Conservation (phyloP, 1,140 invertebrate genomes). For the Penaeus vannamei region DNA sequence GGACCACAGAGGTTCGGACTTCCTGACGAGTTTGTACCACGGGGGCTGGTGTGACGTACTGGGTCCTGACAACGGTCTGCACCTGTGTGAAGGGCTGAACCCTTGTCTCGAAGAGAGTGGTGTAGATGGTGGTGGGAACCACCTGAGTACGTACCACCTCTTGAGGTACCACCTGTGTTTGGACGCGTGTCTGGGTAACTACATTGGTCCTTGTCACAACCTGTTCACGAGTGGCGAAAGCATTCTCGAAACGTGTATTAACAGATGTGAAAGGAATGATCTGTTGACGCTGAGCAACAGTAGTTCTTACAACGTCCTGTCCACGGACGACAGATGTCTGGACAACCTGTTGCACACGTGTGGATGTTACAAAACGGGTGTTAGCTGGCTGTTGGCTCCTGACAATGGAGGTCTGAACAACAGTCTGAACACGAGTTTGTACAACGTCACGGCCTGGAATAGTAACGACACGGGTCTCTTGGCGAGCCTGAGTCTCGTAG, state of each 20-base stretch:
- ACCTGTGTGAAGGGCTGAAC: conserved; percentile 62
- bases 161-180: conserved; percentile 56
- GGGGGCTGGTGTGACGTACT: conserved; percentile 48
- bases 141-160: conserved; percentile 56
- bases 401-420: conserved; percentile 58
- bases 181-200: conserved; percentile 49
- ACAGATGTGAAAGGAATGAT: conserved; percentile 54
- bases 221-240: conserved; percentile 48
- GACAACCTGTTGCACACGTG: conserved; percentile 32
- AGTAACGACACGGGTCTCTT: conserved; percentile 40
- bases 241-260: conserved; percentile 52
- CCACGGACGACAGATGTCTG: conserved; percentile 38
- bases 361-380: conserved; percentile 49
- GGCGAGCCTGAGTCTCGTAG: conserved; percentile 33
- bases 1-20: conserved; percentile 54
- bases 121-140: conserved; percentile 50
- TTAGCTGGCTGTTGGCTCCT: conserved; percentile 45
- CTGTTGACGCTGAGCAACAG: conserved; percentile 52
- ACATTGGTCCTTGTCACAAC: conserved; percentile 62
- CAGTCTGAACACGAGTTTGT: conserved; percentile 57
- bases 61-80: conserved; percentile 55
- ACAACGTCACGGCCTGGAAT: conserved; percentile 47
- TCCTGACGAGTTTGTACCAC: conserved; percentile 42
- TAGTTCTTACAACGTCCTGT: conserved; percentile 39
- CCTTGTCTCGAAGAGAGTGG: conserved; percentile 43